Conservation (phyloP, 2,888 invertebrate species). For the Apodemia zela region DNA sequence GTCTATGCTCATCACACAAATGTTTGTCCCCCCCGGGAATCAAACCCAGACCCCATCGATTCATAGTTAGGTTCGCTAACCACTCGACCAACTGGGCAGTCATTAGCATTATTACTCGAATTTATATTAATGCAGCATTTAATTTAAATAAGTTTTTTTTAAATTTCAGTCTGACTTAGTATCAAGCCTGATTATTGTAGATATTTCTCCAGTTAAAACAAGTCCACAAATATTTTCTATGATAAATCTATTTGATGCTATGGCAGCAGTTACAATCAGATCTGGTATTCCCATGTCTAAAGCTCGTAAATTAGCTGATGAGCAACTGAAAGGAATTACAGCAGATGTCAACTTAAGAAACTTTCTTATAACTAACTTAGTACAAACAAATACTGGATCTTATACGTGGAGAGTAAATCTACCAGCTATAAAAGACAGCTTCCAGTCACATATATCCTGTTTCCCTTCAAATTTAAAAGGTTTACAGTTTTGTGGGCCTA, state of each 20-base stretch:
- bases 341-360: conserved; percentile 82
- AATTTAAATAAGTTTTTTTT: no score
- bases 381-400: conserved; percentile 81
- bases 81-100: no score
- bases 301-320: conserved; percentile 83
- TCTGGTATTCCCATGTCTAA: conserved; percentile 83
- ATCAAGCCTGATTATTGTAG: conserved; percentile 84
- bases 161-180: conserved; percentile 81
- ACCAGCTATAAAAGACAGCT: conserved; percentile 84
- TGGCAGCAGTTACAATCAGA: conserved; percentile 82
- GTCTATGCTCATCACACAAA: no score
- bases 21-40: no score
- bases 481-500: conserved; percentile 83
- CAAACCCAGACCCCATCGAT: no score
- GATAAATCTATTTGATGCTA: conserved; percentile 83
- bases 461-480: conserved; percentile 81
- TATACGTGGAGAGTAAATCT: conserved; percentile 92
- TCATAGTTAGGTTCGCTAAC: no score
- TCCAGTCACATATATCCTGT: conserved; percentile 80
- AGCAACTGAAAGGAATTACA: conserved; percentile 81
- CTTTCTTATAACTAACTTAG: conserved; percentile 93
- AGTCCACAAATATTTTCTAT: conserved; percentile 83
- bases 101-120: no score
- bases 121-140: no score
- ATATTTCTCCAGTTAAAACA: conserved; percentile 84